phyloP scores from a whole-genome alignment of 2,888 invertebrate genomes.

The Tetrapedia diversipes region DNA sequence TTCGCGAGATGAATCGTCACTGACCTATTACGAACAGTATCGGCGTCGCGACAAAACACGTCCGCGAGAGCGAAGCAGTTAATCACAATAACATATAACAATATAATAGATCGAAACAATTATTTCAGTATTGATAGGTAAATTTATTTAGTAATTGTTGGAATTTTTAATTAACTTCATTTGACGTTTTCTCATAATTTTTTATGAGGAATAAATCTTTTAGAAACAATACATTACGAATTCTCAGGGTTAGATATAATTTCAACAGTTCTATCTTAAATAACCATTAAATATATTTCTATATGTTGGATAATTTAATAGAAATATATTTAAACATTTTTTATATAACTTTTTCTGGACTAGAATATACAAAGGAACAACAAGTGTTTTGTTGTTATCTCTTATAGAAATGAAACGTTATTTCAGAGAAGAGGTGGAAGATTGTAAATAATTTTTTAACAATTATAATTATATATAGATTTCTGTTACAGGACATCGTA shows the following conservation, averaged over 20 bases:
- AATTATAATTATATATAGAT: conserved; percentile 72
- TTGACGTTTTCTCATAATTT: conserved; percentile 17
- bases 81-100: conserved; percentile 5
- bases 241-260: neutral
- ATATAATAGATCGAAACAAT: conserved; percentile 6
- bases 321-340: conserved; percentile 21
- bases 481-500: conserved; percentile 80
- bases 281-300: conserved; percentile 21
- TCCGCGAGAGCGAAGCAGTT: no score
- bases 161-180: conserved; percentile 4
- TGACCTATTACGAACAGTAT: no score
- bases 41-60: no score
- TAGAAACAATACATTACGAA: neutral
- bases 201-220: neutral
- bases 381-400: neutral
- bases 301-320: neutral
- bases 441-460: conserved; percentile 33
- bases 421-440: conserved; percentile 9
- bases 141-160: conserved; percentile 6
- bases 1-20: no score
- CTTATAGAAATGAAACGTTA: neutral
- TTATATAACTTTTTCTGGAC: neutral
- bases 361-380: neutral
- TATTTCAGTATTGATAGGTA: conserved; percentile 19
- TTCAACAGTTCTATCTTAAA: neutral